phyloP scores from a whole-genome alignment of 2,113 vertebrate genomes.

The Cnemophilus loriae region DNA sequence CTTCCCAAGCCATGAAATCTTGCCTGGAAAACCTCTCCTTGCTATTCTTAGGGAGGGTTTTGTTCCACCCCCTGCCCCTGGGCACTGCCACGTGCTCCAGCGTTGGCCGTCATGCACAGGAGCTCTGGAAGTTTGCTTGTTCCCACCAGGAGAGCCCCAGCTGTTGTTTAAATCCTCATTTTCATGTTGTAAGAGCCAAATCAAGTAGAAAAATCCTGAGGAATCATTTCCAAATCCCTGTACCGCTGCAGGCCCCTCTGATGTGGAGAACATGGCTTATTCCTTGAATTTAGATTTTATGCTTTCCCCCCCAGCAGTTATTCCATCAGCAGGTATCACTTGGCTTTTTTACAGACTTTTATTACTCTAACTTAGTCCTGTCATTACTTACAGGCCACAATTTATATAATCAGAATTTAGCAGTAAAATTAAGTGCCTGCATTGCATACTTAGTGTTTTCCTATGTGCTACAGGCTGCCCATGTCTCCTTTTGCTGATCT shows the following conservation, averaged over 20 bases:
- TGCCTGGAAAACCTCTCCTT: not conserved
- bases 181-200: not conserved
- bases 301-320: not conserved
- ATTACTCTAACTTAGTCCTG: not conserved
- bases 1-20: not conserved
- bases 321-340: not conserved
- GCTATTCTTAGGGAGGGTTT: not conserved
- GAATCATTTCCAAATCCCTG: not conserved
- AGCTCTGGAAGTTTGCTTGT: not conserved
- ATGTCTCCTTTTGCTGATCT: not conserved
- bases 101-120: accelerated
- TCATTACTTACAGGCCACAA: not conserved
- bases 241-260: not conserved
- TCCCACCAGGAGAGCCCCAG: not conserved
- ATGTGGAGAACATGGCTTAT: not conserved
- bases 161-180: not conserved
- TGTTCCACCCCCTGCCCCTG: not conserved
- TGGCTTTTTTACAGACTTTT: not conserved
- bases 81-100: accelerated
- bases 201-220: not conserved
- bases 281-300: not conserved
- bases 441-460: not conserved
- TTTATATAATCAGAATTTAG: not conserved
- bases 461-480: not conserved
- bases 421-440: not conserved